Percentiles rank a stretch among this genome's conserved stretches.
phyloP scores from a whole-genome alignment of 2,888 invertebrate genomes.

The Metopia argyrocephala region DNA sequence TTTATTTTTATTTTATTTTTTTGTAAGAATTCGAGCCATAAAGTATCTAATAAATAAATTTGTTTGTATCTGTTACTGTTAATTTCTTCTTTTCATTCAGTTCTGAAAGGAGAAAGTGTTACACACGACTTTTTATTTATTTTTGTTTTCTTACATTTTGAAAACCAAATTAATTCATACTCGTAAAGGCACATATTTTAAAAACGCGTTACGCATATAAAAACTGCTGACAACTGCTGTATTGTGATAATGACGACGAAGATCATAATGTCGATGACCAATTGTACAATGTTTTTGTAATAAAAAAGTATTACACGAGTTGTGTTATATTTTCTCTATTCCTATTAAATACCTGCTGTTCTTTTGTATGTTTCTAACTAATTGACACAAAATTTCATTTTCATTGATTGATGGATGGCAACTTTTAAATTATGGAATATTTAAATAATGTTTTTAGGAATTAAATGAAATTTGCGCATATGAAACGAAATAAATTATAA shows the following conservation, averaged over 20 bases:
- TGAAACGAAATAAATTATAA: not conserved
- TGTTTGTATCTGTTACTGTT: not conserved
- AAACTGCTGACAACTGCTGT: constrained; percentile 39
- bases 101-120: constrained; percentile 63
- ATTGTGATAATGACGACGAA: not conserved
- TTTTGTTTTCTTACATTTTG: constrained; percentile 13
- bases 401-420: not conserved
- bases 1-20: no score
- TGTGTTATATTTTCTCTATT: not conserved
- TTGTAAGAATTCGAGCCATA: constrained; percentile 17
- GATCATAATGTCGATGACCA: not conserved
- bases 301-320: not conserved
- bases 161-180: constrained; percentile 50
- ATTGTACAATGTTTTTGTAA: not conserved
- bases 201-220: constrained; percentile 50
- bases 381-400: not conserved
- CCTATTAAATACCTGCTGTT: not conserved
- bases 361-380: not conserved
- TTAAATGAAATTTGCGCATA: no score
- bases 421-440: not conserved
- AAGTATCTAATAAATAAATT: not conserved
- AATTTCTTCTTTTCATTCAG: constrained; percentile 20
- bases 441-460: not conserved
- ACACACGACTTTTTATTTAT: constrained; percentile 49
- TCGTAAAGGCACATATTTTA: constrained; percentile 8